Conservation (phyloP, 2,888 invertebrate species). For the Mesopsocus fuscifrons region DNA sequence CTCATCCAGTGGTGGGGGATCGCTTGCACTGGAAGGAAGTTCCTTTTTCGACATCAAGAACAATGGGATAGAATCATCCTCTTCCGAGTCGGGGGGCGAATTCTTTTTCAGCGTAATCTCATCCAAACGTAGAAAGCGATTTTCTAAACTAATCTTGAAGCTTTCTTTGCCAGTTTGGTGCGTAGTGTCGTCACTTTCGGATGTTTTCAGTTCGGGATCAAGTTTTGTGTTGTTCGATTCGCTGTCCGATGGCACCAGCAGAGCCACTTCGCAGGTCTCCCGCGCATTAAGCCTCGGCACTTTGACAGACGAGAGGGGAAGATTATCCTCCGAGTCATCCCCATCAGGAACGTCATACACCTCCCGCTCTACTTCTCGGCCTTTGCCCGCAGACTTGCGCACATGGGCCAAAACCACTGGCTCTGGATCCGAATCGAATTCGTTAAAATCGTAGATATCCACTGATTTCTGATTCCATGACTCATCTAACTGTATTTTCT, state of each 20-base stretch:
- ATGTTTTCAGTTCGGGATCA: not conserved
- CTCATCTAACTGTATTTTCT: not conserved
- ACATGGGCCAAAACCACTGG: not conserved
- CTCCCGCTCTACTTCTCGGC: not conserved
- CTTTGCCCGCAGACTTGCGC: not conserved
- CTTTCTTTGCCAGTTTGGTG: not conserved
- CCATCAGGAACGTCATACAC: not conserved
- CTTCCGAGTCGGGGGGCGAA: not conserved
- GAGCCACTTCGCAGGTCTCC: not conserved
- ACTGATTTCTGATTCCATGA: not conserved
- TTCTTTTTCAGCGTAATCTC: conserved; percentile 2
- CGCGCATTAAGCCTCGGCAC: not conserved
- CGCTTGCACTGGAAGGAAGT: not conserved
- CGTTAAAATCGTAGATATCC: conserved; percentile 7
- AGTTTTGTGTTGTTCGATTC: not conserved
- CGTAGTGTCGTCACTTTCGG: not conserved
- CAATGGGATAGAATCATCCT: not conserved
- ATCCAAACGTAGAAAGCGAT: not conserved
- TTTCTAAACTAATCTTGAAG: conserved; percentile 5
- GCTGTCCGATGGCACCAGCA: not conserved
- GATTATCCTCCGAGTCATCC: conserved; percentile 6
- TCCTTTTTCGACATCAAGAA: not conserved
- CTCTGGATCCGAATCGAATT: conserved; percentile 4
- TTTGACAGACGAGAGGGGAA: not conserved
- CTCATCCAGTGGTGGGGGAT: not conserved